Evolutionary conservation across 2,797 vertebrate species (phyloP).

Genomic region (Amniataba percoides): DNA sequence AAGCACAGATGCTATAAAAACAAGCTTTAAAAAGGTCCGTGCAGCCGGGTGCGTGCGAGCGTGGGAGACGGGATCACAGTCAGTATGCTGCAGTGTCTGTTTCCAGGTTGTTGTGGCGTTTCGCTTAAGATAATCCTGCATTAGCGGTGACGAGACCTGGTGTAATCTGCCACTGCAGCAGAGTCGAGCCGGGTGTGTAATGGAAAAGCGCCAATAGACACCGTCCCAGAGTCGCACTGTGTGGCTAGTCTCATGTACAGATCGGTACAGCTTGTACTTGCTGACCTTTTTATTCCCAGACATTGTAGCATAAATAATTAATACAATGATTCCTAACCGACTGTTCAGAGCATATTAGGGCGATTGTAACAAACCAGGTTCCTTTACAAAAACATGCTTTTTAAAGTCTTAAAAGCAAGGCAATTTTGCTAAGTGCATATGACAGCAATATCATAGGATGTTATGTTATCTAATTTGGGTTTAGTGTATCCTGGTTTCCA

Average conservation of each 20-base stretch:
- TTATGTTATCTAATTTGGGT: background rate
- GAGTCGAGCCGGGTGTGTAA: no score
- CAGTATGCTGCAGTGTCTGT: slow-evolving; percentile 15
- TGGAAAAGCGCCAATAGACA: no score
- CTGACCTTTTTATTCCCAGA: slow-evolving; percentile 36
- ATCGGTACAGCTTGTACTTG: slow-evolving; percentile 24
- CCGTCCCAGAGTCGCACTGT: slow-evolving; percentile 5
- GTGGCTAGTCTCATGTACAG: slow-evolving; percentile 7
- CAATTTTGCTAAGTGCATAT: background rate
- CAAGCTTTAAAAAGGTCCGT: slow-evolving; percentile 34
- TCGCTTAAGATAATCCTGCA: slow-evolving; percentile 62
- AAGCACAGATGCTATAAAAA: slow-evolving; percentile 27
- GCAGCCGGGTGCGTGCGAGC: slow-evolving; percentile 16
- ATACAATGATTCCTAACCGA: slow-evolving; percentile 15
- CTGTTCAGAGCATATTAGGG: slow-evolving; percentile 1
- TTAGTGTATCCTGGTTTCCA: background rate
- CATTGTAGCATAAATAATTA: slow-evolving; percentile 48
- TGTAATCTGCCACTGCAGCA: slow-evolving; percentile 37
- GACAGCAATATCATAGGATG: no score
- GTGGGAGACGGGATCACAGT: slow-evolving; percentile 27
- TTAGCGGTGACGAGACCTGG: slow-evolving; percentile 53
- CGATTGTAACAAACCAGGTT: background rate
- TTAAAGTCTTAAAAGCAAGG: slow-evolving; percentile 4
- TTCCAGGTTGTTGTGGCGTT: slow-evolving; percentile 49
- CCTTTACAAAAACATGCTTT: slow-evolving; percentile 8